Percentiles rank a stretch among this genome's conserved stretches.
These are phyloP conservation scores for Peromyscus attwateri DNA, from an alignment of 2,797 vertebrate species.

Conservation along the genomic window DNA sequence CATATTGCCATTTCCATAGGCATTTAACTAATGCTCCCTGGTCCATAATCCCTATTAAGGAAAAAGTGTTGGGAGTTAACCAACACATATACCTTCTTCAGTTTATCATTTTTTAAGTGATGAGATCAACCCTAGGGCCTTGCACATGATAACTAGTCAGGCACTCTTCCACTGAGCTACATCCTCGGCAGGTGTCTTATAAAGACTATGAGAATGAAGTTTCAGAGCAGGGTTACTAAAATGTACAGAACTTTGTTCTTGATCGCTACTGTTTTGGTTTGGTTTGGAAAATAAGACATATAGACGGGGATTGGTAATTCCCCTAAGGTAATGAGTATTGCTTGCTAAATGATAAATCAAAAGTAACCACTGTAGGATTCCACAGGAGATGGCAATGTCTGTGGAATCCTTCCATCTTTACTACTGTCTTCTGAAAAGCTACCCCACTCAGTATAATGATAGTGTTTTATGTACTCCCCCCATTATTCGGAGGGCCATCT, in stretches of 20 bases:
- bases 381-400: not conserved
- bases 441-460: not conserved
- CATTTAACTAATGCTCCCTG: not conserved
- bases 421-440: not conserved
- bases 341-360: not conserved
- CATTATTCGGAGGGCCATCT: not conserved
- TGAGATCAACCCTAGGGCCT: not conserved
- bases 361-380: not conserved
- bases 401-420: not conserved
- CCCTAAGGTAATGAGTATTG: not conserved
- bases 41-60: not conserved
- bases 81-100: slow-evolving; percentile 11
- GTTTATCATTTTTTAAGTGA: not conserved
- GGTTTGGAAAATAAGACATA: slow-evolving; percentile 19
- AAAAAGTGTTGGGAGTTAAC: not conserved
- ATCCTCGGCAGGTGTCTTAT: not conserved
- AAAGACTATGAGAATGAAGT: not conserved
- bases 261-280: not conserved
- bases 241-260: not conserved
- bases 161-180: not conserved
- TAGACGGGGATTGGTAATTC: not conserved
- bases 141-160: not conserved
- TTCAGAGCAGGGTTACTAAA: not conserved
- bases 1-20: slow-evolving; percentile 1
- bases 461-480: not conserved